Evolutionary conservation across 2,113 vertebrate genomes (phyloP).

Genomic region (Scomber japonicus): DNA sequence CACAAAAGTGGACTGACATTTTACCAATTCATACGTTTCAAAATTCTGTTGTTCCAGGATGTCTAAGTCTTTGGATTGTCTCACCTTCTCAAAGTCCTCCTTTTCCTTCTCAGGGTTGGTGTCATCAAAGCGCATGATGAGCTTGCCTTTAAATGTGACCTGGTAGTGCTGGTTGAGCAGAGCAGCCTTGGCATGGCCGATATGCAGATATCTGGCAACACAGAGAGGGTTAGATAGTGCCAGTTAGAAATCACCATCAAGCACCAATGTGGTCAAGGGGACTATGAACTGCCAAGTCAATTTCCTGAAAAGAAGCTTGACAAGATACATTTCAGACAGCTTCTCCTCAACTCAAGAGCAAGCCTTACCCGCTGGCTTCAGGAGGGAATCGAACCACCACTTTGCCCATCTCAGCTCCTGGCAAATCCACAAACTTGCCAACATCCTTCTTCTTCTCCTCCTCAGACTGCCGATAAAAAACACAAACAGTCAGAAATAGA

Average conservation of each 20-base stretch:
- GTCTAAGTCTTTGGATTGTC: background rate
- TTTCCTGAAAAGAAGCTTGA: no score
- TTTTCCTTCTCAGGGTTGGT: constrained; percentile 99
- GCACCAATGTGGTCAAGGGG: background rate
- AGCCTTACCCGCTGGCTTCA: constrained; percentile 94
- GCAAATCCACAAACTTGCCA: constrained; percentile 97
- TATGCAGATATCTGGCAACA: constrained; percentile 92
- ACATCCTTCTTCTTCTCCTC: constrained; percentile 95
- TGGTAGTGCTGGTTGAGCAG: constrained; percentile 99
- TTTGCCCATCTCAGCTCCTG: constrained; percentile 97
- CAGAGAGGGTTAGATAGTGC: background rate
- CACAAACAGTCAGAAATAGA: background rate
- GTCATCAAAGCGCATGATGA: constrained; percentile 99
- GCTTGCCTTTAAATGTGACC: constrained; percentile 96
- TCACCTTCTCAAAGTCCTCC: constrained; percentile 99
- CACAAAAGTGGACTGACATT: background rate
- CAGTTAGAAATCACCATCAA: background rate
- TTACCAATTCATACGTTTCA: background rate
- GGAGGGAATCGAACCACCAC: constrained; percentile 98
- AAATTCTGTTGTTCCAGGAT: background rate
- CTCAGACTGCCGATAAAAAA: constrained; percentile 79
- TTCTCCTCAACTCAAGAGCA: background rate
- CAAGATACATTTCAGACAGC: no score
- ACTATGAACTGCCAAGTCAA: no score
- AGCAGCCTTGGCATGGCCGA: constrained; percentile 98